A percentile compares a stretch with the other conserved stretches of the same genome.
phyloP scores from a whole-genome alignment of 1,140 invertebrate genomes.

The Drosophila pachea region DNA sequence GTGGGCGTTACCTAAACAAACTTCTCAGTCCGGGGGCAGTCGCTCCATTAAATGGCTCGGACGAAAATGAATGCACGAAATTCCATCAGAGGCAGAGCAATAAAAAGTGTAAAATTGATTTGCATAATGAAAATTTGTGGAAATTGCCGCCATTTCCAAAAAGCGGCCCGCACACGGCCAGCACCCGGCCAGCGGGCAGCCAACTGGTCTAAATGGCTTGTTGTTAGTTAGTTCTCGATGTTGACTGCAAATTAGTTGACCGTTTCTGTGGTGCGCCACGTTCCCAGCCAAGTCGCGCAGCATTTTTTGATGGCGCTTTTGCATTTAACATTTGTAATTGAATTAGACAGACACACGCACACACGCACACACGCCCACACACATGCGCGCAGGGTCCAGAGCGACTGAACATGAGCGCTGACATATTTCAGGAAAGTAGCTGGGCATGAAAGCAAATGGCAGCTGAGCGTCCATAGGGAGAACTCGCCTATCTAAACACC shows the following conservation, averaged over 20 bases:
- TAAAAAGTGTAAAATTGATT: constrained; percentile 69
- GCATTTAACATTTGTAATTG: constrained; percentile 59
- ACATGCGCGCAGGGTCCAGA: constrained; percentile 6
- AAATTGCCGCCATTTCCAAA: constrained; percentile 40
- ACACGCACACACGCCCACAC: neutral
- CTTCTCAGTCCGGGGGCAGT: constrained; percentile 26
- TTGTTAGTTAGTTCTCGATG: constrained; percentile 54
- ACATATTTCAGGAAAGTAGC: constrained; percentile 42
- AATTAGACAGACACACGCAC: constrained; percentile 44
- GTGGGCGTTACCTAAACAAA: constrained; percentile 51
- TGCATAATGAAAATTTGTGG: constrained; percentile 69
- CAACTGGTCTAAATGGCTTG: constrained; percentile 54
- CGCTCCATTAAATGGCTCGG: constrained; percentile 41
- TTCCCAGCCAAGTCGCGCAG: constrained; percentile 52
- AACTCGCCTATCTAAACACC: constrained; percentile 41
- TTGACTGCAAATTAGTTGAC: constrained; percentile 48
- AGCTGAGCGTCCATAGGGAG: constrained; percentile 16
- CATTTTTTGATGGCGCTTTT: constrained; percentile 55
- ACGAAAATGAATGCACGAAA: constrained; percentile 58
- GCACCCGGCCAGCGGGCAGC: neutral
- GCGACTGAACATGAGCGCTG: constrained; percentile 34
- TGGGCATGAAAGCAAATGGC: constrained; percentile 37
- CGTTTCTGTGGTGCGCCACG: constrained; percentile 22
- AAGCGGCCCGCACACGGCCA: neutral
- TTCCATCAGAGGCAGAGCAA: constrained; percentile 44